Percentiles rank a stretch among this genome's conserved stretches.
These are phyloP conservation scores for Meandrina meandrites DNA, from an alignment of 92 coral and sea anemone genomes.

Conservation along the genomic window DNA sequence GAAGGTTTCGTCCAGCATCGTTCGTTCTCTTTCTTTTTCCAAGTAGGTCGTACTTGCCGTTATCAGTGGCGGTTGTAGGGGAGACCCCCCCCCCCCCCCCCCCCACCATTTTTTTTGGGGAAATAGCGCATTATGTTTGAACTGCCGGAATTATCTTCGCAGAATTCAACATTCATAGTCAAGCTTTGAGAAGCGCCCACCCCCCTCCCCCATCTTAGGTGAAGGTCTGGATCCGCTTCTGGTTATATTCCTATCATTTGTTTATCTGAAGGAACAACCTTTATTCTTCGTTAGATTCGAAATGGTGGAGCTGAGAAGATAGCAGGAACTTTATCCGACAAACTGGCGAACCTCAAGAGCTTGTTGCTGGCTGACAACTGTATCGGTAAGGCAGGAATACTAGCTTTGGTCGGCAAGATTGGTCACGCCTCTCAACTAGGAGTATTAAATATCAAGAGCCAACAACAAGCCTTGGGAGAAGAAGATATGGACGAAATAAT, in stretches of 20 bases:
- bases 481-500: slow-evolving; percentile 68
- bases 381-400: slow-evolving; percentile 56
- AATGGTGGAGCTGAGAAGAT: slow-evolving; percentile 65
- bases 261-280: not conserved
- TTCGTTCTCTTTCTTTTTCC: not conserved
- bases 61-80: too few relatives aligned
- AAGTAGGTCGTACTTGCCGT: too few relatives aligned
- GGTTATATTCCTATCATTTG: not conserved
- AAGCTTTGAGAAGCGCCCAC: too few relatives aligned
- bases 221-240: too few relatives aligned
- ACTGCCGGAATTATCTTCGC: too few relatives aligned
- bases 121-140: too few relatives aligned
- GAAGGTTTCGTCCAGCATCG: not conserved
- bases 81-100: too few relatives aligned
- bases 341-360: slow-evolving; percentile 44
- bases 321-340: slow-evolving; percentile 38
- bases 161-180: too few relatives aligned
- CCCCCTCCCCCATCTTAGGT: too few relatives aligned
- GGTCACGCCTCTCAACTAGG: slow-evolving; percentile 38
- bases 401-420: slow-evolving; percentile 57
- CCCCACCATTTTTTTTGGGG: too few relatives aligned
- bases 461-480: slow-evolving; percentile 65
- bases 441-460: slow-evolving; percentile 54
- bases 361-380: slow-evolving; percentile 58
- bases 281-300: slow-evolving; percentile 47